Evolutionary conservation across 2,113 vertebrate genomes (phyloP), one percentile per base, ranked within the genome.

Genomic region (Vireo altiloquus): DNA sequence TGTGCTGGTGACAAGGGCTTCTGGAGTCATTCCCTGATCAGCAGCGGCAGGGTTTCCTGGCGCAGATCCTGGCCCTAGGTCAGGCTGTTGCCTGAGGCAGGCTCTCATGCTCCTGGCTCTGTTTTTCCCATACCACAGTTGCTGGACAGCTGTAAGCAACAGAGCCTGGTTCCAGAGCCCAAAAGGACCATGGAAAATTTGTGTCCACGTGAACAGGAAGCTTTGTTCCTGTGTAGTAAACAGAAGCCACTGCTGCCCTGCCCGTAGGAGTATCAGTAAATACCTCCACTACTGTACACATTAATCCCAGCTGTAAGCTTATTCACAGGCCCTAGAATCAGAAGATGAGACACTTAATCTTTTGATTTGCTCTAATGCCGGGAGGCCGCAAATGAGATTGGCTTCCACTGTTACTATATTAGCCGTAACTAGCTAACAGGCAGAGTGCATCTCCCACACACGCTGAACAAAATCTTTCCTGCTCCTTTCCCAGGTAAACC

Each of bases 401-500:
- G 50, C 92, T 68, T 44, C 49, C 53, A 0, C 21, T 6, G 88
- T 28, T 57, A 4, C 74, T 69, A 7, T 39, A 79, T 53, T 37
- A 61, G 82, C 82, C 21, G 25, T 30, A 30, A 35, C 27, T 0
- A 10, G 59, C 57, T 11, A 24, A 39, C 2, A 4, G 0, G 22
- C 0, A 2, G 47, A 0, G 9, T 0, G 10, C 44, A 17, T 12
- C 13, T 39, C 49, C 0, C 37, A 3, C 3, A 4, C 18, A 1
- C 3, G 2, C 27, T 1, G 7, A 14, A 11, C 49, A 14, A 40
- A 61, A 5, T 3, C 40, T 10, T 33, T 6, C 37, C 33, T 0
- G 4, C 10, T 39, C 31, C 27, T 35, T 25, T 6, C 39, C 39
- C 4, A 2, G 22, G 7, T 4, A 27, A 53, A 14, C 1, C 35